Base-by-base conservation (phyloP, 2,113 vertebrate species). In the Paralichthys olivaceus region DNA sequence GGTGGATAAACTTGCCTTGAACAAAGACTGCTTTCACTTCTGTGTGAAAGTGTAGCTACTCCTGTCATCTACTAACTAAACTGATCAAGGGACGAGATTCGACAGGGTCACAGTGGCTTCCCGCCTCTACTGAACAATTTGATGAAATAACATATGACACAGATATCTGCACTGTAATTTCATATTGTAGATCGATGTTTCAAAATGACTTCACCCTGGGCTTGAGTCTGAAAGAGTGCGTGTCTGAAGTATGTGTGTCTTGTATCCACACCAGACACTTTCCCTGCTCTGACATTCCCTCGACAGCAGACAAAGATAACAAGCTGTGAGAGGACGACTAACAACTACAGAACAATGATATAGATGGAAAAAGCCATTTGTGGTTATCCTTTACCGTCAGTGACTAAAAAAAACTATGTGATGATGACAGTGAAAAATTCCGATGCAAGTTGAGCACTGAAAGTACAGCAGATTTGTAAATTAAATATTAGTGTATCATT, bases 281-380 rank as follows among this genome's bases (percentile, higher is more conserved):
- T 84, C 53, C 9, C 37, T 75, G 55, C 45, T 72, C 67, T 86
- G 80, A 80, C 80, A 68, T 69, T 77, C 7, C 43, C 78, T 86
- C 91, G 91, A 91, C 89, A 85, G 26, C 61, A 28, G 75, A 23
- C 55, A 62, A 26, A 81, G 90, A 93, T 92, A 90, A 81, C 55
- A 73, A 83, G 75, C 75, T 80, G 81, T 75, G 45, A 89, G 83
- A 60, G 66, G 68, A 90, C 45, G 80, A 69, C 62, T 79, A 73
- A 79, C 75, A 77, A 77, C 83, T 1, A 34, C 34, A 47, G 32
- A 54, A 59, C 79, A 77, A 75, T 63, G 80, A 83, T 77, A 88
- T 51, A 53, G 57, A 67, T 49, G 64, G 75, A 67, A 90, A 76
- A 89, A 57, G 12, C 26, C 66, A 60, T 68, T 72, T 75, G 49